Evolutionary conservation across 2,797 vertebrate species (phyloP).

Genomic region (Gallirallus australis): DNA sequence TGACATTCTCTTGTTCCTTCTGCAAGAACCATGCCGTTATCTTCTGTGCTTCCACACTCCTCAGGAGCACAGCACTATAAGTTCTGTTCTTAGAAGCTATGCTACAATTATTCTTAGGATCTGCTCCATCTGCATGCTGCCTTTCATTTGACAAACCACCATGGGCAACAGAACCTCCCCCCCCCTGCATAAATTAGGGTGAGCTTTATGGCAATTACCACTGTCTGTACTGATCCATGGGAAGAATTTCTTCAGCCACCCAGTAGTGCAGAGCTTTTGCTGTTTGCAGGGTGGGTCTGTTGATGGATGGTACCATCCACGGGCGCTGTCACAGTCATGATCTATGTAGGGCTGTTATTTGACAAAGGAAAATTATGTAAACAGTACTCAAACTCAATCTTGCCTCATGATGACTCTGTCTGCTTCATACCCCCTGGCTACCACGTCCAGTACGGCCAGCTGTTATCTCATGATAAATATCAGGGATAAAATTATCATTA

Average conservation of each 20-base stretch:
- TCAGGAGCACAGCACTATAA: not conserved
- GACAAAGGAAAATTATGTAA: slow-evolving; percentile 68
- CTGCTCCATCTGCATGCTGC: not conserved
- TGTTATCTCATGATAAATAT: slow-evolving; percentile 54
- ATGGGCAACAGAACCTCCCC: not conserved
- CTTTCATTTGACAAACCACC: slow-evolving; percentile 14
- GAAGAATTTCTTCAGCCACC: slow-evolving; percentile 30
- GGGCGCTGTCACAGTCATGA: not conserved
- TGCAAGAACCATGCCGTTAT: not conserved
- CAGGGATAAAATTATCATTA: slow-evolving; percentile 22
- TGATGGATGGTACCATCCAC: slow-evolving; percentile 64
- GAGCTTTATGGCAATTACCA: slow-evolving; percentile 36
- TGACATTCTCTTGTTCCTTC: not conserved
- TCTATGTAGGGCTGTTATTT: slow-evolving; percentile 54
- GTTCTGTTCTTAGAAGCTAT: not conserved
- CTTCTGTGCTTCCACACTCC: not conserved
- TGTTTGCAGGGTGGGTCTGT: slow-evolving; percentile 6
- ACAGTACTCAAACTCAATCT: slow-evolving; percentile 54
- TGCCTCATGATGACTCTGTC: slow-evolving; percentile 33
- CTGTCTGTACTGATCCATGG: slow-evolving; percentile 29
- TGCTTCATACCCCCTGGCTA: slow-evolving; percentile 33
- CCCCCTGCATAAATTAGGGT: not conserved
- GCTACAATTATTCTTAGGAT: not conserved
- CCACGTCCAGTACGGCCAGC: slow-evolving; percentile 24
- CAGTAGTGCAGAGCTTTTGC: slow-evolving; percentile 31